phyloP scores from a whole-genome alignment of 1,140 invertebrate genomes.

The Melitaea cinxia region DNA sequence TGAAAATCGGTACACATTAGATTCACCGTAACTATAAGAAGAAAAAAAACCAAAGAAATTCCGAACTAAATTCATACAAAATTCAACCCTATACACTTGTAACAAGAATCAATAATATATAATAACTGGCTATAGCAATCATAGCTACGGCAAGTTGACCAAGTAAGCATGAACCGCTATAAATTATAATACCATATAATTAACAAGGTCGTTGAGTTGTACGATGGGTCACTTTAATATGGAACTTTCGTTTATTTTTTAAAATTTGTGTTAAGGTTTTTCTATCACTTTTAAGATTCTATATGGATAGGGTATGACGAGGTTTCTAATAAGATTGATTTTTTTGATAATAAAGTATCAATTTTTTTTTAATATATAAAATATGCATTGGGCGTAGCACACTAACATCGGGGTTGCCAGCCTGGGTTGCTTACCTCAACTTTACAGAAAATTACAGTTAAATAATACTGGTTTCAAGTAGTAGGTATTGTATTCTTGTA shows the following conservation, averaged over 20 bases:
- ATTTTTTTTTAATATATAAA: no score
- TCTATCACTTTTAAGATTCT: neutral
- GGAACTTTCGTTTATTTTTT: conserved; percentile 10
- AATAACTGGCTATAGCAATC: neutral
- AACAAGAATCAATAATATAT: neutral
- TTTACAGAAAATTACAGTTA: no score
- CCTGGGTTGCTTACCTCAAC: no score
- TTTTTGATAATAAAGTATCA: no score
- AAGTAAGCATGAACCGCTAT: neutral
- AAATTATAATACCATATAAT: neutral
- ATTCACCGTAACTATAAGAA: conserved; percentile 43
- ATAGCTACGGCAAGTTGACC: neutral
- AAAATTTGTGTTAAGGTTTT: neutral
- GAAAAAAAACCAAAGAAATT: conserved; percentile 26
- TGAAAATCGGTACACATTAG: conserved; percentile 65
- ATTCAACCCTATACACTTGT: conserved; percentile 31
- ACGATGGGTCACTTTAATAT: neutral
- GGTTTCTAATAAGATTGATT: no score
- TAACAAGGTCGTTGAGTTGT: neutral
- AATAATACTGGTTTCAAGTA: no score
- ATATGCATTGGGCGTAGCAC: no score
- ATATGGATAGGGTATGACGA: no score
- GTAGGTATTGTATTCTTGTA: no score
- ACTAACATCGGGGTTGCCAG: no score
- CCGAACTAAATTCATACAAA: conserved; percentile 25